These are phyloP conservation scores for Trematomus bernacchii DNA, from an alignment of 2,797 vertebrate species.

Conservation along the genomic window DNA sequence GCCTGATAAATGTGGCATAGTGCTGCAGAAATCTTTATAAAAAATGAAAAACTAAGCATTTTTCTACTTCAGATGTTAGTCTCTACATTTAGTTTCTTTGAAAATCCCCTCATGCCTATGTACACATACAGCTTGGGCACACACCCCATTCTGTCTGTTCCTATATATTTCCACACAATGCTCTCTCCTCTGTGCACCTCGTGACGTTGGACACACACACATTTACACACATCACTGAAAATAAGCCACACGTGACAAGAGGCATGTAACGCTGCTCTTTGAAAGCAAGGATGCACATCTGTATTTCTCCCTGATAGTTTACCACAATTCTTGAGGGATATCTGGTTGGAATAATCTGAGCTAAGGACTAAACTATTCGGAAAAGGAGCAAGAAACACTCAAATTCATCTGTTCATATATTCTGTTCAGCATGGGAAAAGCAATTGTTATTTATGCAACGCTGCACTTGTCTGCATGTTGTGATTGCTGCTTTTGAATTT, in stretches of 20 bases:
- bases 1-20: no score
- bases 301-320: constrained; percentile 3
- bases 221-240: constrained; percentile 60
- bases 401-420: neutral
- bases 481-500: constrained; percentile 3
- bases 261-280: constrained; percentile 6
- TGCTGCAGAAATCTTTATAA: no score
- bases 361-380: neutral
- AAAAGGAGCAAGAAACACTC: constrained; percentile 5
- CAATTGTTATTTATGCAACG: neutral
- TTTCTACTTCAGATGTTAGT: neutral
- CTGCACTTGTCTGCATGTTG: neutral
- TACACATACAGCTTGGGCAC: neutral
- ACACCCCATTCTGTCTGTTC: constrained; percentile 72
- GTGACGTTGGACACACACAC: constrained; percentile 27
- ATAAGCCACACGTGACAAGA: constrained; percentile 57
- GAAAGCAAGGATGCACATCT: constrained; percentile 10
- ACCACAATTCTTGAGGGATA: neutral
- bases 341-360: neutral
- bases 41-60: neutral
- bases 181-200: constrained; percentile 57
- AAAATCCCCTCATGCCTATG: neutral
- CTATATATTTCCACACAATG: constrained; percentile 63
- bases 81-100: neutral
- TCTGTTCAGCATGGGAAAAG: constrained; percentile 4